phyloP scores from a whole-genome alignment of 53 echinoderm and acorn worm genomes.

The Holothuria scabra region DNA sequence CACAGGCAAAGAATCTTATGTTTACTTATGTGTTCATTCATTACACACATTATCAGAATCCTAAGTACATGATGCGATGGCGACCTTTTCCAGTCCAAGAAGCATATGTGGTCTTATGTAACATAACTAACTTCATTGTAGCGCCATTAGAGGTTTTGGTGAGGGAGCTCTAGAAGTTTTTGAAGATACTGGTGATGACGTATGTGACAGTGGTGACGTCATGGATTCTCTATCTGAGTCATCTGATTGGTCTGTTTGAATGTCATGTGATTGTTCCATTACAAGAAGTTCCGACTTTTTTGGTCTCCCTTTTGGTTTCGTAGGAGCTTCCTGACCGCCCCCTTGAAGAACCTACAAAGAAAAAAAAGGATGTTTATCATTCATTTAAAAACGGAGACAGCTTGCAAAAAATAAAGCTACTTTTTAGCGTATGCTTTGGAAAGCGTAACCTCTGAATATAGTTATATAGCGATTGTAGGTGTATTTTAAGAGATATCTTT shows the following conservation, averaged over 20 bases:
- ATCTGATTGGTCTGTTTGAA: constrained; percentile 56
- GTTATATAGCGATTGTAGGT: too few relatives aligned
- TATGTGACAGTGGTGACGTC: constrained; percentile 32
- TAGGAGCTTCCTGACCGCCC: constrained; percentile 89
- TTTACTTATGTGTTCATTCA: too few relatives aligned
- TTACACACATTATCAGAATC: too few relatives aligned
- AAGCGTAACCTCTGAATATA: too few relatives aligned
- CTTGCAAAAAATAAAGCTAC: too few relatives aligned
- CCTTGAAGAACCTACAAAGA: constrained; percentile 84
- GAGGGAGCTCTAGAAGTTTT: not conserved
- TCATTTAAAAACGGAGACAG: too few relatives aligned
- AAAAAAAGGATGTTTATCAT: not conserved
- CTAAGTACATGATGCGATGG: too few relatives aligned
- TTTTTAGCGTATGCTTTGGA: too few relatives aligned
- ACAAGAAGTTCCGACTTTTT: constrained; percentile 77
- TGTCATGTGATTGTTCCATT: constrained; percentile 29
- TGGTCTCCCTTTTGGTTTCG: constrained; percentile 99
- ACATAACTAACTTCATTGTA: not conserved
- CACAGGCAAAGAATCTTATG: too few relatives aligned
- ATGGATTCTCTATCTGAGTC: constrained; percentile 50
- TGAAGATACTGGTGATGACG: not conserved
- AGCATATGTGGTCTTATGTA: too few relatives aligned
- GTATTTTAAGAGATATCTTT: too few relatives aligned
- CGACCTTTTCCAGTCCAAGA: too few relatives aligned
- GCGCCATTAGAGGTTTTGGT: constrained; percentile 15